Evolutionary conservation across 2,888 invertebrate genomes (phyloP).

Genomic region (Oegoconia quadripuncta): DNA sequence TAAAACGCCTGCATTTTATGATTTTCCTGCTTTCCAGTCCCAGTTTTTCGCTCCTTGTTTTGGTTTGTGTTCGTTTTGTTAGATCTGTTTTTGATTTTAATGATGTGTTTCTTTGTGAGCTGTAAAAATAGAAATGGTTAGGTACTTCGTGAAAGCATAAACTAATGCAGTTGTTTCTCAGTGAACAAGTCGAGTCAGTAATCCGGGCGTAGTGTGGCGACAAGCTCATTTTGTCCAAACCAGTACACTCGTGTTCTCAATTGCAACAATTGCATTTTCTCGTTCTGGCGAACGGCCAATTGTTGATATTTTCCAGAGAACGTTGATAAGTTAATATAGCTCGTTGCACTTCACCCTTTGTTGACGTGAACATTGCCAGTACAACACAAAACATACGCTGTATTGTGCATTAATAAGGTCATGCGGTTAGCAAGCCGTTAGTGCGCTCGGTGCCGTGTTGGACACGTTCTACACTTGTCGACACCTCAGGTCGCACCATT

Average conservation of each 20-base stretch:
- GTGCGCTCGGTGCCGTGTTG: not conserved
- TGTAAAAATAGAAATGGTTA: not conserved
- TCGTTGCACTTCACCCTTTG: conserved; percentile 23
- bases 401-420: conserved; percentile 9
- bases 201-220: conserved; percentile 5
- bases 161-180: not conserved
- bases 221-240: conserved; percentile 18
- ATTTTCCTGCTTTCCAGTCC: conserved; percentile 11
- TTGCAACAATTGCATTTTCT: conserved; percentile 45
- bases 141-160: too few relatives aligned
- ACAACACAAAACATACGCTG: conserved; percentile 11
- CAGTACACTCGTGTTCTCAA: conserved; percentile 24
- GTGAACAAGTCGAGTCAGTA: conserved; percentile 2
- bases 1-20: not conserved
- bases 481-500: too few relatives aligned
- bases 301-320: conserved; percentile 39
- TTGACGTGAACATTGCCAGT: conserved; percentile 15
- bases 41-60: not conserved
- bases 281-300: conserved; percentile 44
- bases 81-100: conserved; percentile 4
- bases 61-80: not conserved
- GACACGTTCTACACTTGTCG: too few relatives aligned
- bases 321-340: conserved; percentile 35
- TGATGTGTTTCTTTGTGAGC: conserved; percentile 1
- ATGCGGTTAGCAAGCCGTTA: not conserved